A percentile compares a stretch with the other conserved stretches of the same genome.
Evolutionary conservation across 2,797 vertebrate genomes (phyloP).

Genomic region (Mastacembelus armatus): DNA sequence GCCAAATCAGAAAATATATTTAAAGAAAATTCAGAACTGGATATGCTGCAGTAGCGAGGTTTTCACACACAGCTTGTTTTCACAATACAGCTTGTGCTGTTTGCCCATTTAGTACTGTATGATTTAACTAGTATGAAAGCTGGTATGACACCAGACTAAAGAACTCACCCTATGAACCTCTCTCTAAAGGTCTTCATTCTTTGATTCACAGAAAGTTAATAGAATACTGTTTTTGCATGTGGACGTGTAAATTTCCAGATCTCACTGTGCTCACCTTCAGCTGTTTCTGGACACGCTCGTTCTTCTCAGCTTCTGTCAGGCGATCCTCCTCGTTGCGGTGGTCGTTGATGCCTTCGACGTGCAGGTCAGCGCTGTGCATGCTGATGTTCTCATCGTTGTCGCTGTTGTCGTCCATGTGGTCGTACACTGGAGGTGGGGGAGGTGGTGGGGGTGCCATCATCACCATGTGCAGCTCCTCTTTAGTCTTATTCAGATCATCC

Average conservation of each 20-base stretch:
- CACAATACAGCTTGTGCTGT: no score
- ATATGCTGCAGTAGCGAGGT: no score
- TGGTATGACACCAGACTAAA: no score
- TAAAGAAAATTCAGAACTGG: no score
- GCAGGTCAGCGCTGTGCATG: slow-evolving; percentile 91
- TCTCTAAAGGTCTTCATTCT: background rate
- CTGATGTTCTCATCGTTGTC: slow-evolving; percentile 87
- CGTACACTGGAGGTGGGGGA: slow-evolving; percentile 84
- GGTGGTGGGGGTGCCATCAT: slow-evolving; percentile 85
- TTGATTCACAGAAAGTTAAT: background rate
- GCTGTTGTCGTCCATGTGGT: slow-evolving; percentile 83
- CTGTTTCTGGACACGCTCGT: slow-evolving; percentile 92
- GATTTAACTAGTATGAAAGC: no score
- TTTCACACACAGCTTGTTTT: no score
- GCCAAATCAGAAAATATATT: no score
- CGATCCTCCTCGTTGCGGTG: slow-evolving; percentile 92
- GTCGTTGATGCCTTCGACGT: slow-evolving; percentile 85
- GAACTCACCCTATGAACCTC: no score
- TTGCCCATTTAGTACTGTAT: no score
- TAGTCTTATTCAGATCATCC: slow-evolving; percentile 90
- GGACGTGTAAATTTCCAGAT: background rate
- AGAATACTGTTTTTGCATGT: background rate
- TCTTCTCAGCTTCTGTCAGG: slow-evolving; percentile 93
- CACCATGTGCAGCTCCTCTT: slow-evolving; percentile 90
- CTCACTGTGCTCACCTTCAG: slow-evolving; percentile 85